Evolutionary conservation across 2,888 invertebrate genomes (phyloP).

Genomic region (Lithophane socia): DNA sequence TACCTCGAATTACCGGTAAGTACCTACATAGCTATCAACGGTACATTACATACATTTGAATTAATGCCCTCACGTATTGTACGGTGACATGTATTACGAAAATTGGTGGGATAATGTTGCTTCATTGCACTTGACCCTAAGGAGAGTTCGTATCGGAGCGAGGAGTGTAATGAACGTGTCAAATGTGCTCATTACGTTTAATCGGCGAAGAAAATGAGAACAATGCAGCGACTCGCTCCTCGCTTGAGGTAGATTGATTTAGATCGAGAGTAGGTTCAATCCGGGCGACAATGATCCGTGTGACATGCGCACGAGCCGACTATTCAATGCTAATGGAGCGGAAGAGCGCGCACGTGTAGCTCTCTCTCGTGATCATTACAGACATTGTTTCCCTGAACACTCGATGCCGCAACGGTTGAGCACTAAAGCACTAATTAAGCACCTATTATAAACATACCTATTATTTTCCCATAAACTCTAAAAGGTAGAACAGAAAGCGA

Average conservation of each 20-base stretch:
- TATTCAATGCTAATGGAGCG: conserved; percentile 90
- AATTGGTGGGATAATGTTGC: conserved; percentile 73
- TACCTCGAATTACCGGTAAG: conserved; percentile 93
- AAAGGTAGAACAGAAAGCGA: conserved; percentile 52
- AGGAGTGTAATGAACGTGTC: conserved; percentile 80
- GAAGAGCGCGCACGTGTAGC: conserved; percentile 84
- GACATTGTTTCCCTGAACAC: conserved; percentile 80
- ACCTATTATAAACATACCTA: neutral
- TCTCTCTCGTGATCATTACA: conserved; percentile 82
- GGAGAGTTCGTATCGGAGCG: conserved; percentile 67
- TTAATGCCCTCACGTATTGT: conserved; percentile 61
- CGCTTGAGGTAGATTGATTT: conserved; percentile 82
- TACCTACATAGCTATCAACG: conserved; percentile 84
- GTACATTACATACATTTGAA: conserved; percentile 62
- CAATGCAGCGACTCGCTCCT: conserved; percentile 77
- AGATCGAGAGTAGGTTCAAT: conserved; percentile 81
- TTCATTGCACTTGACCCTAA: conserved; percentile 81
- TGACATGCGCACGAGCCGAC: conserved; percentile 82
- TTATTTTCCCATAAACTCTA: conserved; percentile 25
- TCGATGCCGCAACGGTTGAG: conserved; percentile 66
- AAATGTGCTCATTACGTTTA: conserved; percentile 85
- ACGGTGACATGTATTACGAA: conserved; percentile 71
- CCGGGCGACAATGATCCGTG: conserved; percentile 84
- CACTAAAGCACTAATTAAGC: too few species aligned
- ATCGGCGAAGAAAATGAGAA: conserved; percentile 82